These are phyloP conservation scores for Yasuhikotakia modesta DNA, from an alignment of 2,797 vertebrate genomes.

Conservation along the genomic window DNA sequence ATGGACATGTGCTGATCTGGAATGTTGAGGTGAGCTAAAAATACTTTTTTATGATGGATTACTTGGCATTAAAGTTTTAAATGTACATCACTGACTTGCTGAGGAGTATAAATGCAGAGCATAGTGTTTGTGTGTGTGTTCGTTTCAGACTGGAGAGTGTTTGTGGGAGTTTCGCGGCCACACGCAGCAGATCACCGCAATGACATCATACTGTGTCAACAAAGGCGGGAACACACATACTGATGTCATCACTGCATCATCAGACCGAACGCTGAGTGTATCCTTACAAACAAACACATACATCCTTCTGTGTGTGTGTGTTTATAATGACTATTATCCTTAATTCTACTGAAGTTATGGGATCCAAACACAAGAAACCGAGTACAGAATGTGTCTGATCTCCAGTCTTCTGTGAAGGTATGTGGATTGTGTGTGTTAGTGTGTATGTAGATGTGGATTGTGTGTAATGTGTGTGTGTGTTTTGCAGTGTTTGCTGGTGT, in stretches of 20 bases:
- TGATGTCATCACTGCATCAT: conserved; percentile 88
- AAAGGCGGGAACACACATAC: conserved; percentile 58
- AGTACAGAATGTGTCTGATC: conserved; percentile 84
- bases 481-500: conserved; percentile 86
- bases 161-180: conserved; percentile 88
- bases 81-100: no score
- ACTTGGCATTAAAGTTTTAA: background rate
- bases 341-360: conserved; percentile 80
- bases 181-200: conserved; percentile 91
- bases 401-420: conserved; percentile 95
- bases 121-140: background rate
- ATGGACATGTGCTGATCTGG: conserved; percentile 90
- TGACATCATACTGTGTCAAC: conserved; percentile 75
- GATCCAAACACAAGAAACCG: conserved; percentile 84
- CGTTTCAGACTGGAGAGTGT: conserved; percentile 87
- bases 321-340: conserved; percentile 51
- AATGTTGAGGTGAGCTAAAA: conserved; percentile 82
- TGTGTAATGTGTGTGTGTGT: conserved; percentile 28
- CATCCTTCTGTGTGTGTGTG: background rate
- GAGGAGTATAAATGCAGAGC: background rate
- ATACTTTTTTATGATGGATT: no score
- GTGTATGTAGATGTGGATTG: background rate
- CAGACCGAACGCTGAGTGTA: conserved; percentile 92
- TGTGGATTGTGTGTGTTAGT: conserved; percentile 25
- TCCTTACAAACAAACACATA: conserved; percentile 72